Base-by-base conservation (phyloP, 2,113 vertebrate genomes). In the Oceanites oceanicus region DNA sequence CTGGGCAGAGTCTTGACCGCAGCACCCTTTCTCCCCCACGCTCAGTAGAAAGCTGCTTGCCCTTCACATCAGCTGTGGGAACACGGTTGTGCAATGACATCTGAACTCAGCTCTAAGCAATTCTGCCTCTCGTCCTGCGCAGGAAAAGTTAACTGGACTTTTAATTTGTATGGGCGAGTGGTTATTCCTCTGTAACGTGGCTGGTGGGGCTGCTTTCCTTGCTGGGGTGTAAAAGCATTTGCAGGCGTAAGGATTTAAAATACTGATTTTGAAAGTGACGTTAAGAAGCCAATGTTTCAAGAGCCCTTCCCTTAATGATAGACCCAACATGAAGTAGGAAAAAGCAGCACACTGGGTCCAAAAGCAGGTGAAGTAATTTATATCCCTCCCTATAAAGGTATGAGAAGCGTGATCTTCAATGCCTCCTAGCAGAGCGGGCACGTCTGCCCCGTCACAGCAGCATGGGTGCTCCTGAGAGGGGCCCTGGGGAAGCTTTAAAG, bases 161-260 rank as follows among this genome's bases (percentile, higher is more conserved):
- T 6, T 40, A 45, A 32, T 25, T 49, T 52, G 10, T 34, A 21
- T 21, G 59, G 11, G 3, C 2, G 0, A 53, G n/a, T 27, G 75
- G 49, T 70, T 76, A 22, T 12, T 63, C 26, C 30, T 76, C 30
- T 61, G 36, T 23, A 45, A 26, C 0, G 0, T 12, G 36, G 32
- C 34, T 74, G 73, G 15, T 47, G 42, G 42, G 29, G 36, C 50
- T 77, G 29, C 45, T 76, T 44, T 59, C 40, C 63, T 53, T 55
- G 5, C 10, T 36, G 61, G 38, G 27, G 3, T 34, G 20, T 0
- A 0, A 87, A 87, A n/a, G 36, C 26, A 30, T 50, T 71, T 88
- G 47, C 26, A 6, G 1, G 44, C 1, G 0, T 36, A n/a, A 70
- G 29, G 45, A 42, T 44, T 61, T 72, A 21, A 76, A 73, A 36